Base-by-base conservation (phyloP, 2,888 invertebrate genomes). In the Ganaspis brasiliensis region DNA sequence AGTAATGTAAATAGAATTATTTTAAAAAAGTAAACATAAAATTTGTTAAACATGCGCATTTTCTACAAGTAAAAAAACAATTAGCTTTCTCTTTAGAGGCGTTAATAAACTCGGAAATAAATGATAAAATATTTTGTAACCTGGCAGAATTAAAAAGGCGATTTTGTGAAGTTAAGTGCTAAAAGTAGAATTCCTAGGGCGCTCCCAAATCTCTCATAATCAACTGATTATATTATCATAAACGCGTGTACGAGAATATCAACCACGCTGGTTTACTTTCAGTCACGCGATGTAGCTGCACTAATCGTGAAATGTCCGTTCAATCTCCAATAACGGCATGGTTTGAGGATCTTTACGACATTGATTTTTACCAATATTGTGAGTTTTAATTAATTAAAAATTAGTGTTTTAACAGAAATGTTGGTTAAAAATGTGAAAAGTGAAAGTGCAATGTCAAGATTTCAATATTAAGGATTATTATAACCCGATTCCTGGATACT, bases 241-340 rank as follows among this genome's bases (percentile, higher is more conserved):
- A 26, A 35, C 63, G 21, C 35, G 40, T 63, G 37, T 63, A 40
- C 21, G 37, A 63, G 63, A 63, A 63, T 63, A 63, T 63, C 37
- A 63, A 63, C 37, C 63, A 63, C 63, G 63, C 63, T 63, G 37
- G 37, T 63, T 40, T 63, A 63, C 63, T 63, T 63, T 63, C 63
- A 63, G 63, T 63, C 63, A 63, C 63, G 63, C 63, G 63, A 63
- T 63, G 37, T 37, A 63, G 35, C 63, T 63, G 40, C 63, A 14
- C 37, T 63, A 63, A 63, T 19, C 40, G 37, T 63, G 63, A 63
- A 63, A 63, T 63, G 63, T 63, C 63, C 37, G 21, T 59, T 31
- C 59, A 59, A 31, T 59, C 59, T 59, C 31, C 59, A 59, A 59
- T 59, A 16, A 59, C 31, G 16, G 31, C 26, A 31, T 59, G 59